These are phyloP conservation scores for Epinephelus moara DNA, from an alignment of 2,113 vertebrate genomes.

Conservation along the genomic window DNA sequence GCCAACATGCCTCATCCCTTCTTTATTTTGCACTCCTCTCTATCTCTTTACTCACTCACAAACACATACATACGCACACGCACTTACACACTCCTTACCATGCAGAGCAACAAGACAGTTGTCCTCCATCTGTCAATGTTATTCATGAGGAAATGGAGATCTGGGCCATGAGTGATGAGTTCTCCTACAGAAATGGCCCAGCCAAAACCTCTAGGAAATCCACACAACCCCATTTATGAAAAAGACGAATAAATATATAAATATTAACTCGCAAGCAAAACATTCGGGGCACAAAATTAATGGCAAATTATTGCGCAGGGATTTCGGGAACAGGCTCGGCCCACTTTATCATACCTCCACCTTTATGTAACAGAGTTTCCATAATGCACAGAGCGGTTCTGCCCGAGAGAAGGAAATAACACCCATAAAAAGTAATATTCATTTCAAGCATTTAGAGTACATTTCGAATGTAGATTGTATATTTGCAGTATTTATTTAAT, in stretches of 20 bases:
- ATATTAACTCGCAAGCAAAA: constrained; percentile 37
- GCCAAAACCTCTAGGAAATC: constrained; percentile 56
- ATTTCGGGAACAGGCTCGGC: constrained; percentile 10
- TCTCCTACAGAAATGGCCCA: constrained; percentile 61
- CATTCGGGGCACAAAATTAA: constrained; percentile 38
- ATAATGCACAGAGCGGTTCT: neutral
- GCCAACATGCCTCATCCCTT: constrained; percentile 34
- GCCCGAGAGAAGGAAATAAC: neutral
- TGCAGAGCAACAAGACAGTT: constrained; percentile 71
- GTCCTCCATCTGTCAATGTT: constrained; percentile 80
- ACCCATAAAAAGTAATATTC: neutral
- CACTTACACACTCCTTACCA: constrained; percentile 59
- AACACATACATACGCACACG: constrained; percentile 16
- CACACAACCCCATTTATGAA: constrained; percentile 44
- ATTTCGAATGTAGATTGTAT: neutral
- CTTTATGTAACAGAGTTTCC: constrained; percentile 29
- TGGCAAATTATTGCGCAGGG: constrained; percentile 31
- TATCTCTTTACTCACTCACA: constrained; percentile 24
- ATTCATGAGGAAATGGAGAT: constrained; percentile 80
- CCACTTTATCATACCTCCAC: constrained; percentile 30
- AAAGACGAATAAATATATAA: constrained; percentile 46
- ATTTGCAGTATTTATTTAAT: neutral
- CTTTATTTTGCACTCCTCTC: constrained; percentile 30
- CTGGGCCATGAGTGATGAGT: constrained; percentile 75
- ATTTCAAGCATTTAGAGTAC: constrained; percentile 1